These are phyloP conservation scores for Actias luna DNA, from an alignment of 2,888 invertebrate species.

Conservation along the genomic window DNA sequence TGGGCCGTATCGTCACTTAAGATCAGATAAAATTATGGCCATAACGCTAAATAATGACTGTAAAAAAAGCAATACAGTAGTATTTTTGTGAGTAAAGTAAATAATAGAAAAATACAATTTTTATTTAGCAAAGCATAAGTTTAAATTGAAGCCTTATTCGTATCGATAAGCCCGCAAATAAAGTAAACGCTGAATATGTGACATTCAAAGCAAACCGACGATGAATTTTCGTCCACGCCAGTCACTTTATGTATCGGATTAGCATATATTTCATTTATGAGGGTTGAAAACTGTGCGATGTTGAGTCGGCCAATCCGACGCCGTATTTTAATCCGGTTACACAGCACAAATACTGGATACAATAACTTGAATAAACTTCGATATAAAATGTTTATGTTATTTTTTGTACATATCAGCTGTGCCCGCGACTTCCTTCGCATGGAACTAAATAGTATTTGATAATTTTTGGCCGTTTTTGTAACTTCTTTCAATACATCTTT, in stretches of 20 bases:
- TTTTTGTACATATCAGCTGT: not conserved
- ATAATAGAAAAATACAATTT: too few species aligned
- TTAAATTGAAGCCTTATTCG: too few species aligned
- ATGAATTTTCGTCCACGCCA: conserved; percentile 1
- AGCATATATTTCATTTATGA: conserved; percentile 16
- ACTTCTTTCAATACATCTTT: too few species aligned
- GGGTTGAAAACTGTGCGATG: conserved; percentile 3
- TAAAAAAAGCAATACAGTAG: too few species aligned
- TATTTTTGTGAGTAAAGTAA: too few species aligned
- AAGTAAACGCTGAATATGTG: not conserved
- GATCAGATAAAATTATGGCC: too few species aligned
- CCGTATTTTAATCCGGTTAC: not conserved
- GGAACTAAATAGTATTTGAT: too few species aligned
- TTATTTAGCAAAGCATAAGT: too few species aligned
- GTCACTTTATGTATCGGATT: conserved; percentile 16
- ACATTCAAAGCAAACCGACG: not conserved
- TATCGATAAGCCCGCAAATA: not conserved
- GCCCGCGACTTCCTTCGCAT: too few species aligned
- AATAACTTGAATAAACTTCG: not conserved
- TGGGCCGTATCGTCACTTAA: too few species aligned
- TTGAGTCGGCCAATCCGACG: not conserved
- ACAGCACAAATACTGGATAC: not conserved
- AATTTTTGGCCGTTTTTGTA: too few species aligned
- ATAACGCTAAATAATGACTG: too few species aligned
- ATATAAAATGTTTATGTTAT: not conserved